These are phyloP conservation scores for Drosophila infuscata DNA, from an alignment of 2,888 invertebrate genomes.

Conservation along the genomic window DNA sequence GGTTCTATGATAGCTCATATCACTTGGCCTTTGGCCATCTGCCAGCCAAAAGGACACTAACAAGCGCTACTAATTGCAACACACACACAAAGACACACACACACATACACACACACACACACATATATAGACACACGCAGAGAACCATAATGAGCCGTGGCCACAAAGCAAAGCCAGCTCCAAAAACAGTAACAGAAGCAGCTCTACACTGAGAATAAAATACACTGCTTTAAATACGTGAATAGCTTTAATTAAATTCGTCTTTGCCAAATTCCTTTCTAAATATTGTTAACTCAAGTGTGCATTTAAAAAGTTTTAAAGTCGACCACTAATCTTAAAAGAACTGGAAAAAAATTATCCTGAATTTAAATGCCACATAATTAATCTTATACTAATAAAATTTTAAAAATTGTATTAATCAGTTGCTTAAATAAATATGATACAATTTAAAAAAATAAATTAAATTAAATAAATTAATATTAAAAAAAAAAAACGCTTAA, in stretches of 20 bases:
- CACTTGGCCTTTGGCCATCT: constrained; percentile 71
- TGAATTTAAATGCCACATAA: not conserved
- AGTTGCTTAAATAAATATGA: not conserved
- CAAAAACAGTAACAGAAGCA: constrained; percentile 35
- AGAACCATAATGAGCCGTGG: constrained; percentile 74
- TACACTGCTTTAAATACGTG: not conserved
- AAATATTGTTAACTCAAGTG: not conserved
- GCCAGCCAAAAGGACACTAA: constrained; percentile 68
- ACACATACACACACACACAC: constrained; percentile 20
- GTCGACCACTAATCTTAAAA: not conserved
- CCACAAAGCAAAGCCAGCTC: constrained; percentile 76
- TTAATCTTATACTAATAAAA: not conserved
- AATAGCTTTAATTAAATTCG: not conserved
- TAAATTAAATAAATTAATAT: not conserved
- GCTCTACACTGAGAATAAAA: not conserved
- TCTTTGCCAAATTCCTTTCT: not conserved
- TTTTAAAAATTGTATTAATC: not conserved
- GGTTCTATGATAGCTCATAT: constrained; percentile 72
- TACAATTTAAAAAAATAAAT: fast-evolving
- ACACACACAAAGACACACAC: constrained; percentile 19
- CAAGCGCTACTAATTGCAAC: constrained; percentile 76
- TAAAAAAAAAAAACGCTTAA: not conserved
- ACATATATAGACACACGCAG: constrained; percentile 16
- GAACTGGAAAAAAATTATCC: not conserved
- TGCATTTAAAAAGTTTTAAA: not conserved